Base-by-base conservation (phyloP, 2,888 invertebrate species). In the Coronaproctus castanopsis region DNA sequence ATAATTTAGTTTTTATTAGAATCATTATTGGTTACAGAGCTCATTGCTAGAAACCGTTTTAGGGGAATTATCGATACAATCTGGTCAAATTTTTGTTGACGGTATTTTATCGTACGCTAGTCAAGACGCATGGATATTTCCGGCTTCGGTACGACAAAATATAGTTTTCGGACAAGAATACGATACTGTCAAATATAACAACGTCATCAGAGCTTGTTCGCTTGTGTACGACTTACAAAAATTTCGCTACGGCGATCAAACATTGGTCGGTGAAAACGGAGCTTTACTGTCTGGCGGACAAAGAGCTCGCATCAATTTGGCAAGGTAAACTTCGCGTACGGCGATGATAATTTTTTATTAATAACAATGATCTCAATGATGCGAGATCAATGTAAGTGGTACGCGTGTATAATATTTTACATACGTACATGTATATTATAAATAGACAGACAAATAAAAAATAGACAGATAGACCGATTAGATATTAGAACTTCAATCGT, bases 221-320 rank as follows among this genome's bases (percentile, higher is more conserved):
- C 68, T 86, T 60, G 68, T 71, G 52, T 76, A 77, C 65, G 90
- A 90, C 70, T 81, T 90, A 66, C 76, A 79, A 57, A 78, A 83
- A 64, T 78, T 90, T 65, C 82, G 85, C 0, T 78, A 81, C 65
- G 85, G 85, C 3, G 90, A 90, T 69, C 72, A 78, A 65, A 86
- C 86, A 0, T 71, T 85, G 57, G 84, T 90, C 1, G 89, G 89
- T 1, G 89, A 90, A 68, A 77, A 85, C 52, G 90, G 89, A 14
- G 79, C 82, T 1, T 82, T 83, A 3, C 72, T 91, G 18, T 87
- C 87, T 52, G 89, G 89, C 10, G 88, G 89, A 5, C 89, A 89
- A 72, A 78, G 81, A 68, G 87, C 89, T 1, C 77, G 89, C 63
- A 79, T 91, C 24, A 86, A 85, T 70, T 73, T 90, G 51, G 87